Percentiles rank a stretch among this genome's conserved stretches.
Conservation (phyloP, 1,140 invertebrate genomes). For the Charaxes varanes region DNA sequence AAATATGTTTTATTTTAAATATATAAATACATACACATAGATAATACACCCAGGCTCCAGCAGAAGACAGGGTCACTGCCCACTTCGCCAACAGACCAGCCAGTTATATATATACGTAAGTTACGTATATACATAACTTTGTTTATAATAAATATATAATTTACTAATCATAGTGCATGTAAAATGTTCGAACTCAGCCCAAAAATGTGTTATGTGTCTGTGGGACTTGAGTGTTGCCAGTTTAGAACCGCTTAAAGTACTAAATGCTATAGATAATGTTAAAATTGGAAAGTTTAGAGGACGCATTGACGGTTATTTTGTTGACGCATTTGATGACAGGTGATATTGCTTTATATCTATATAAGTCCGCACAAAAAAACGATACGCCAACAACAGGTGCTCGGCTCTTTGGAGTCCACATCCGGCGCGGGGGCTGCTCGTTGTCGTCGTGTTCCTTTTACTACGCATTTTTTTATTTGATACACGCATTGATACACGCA, state of each 20-base stretch:
- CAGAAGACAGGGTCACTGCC: no score
- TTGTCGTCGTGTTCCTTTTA: conserved; percentile 17
- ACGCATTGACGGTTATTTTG: conserved; percentile 77
- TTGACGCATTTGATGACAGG: conserved; percentile 83
- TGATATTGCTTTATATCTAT: no score
- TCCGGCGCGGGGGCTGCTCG: conserved; percentile 18
- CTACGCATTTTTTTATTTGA: conserved; percentile 5
- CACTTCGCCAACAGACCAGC: no score
- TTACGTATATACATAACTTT: no score
- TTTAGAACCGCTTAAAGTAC: conserved; percentile 76
- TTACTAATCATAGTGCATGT: conserved; percentile 55
- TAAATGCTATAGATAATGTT: conserved; percentile 77
- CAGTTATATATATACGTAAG: no score
- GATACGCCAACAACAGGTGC: conserved; percentile 31
- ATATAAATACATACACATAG: no score
- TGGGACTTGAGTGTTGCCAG: conserved; percentile 81
- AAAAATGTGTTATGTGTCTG: conserved; percentile 74
- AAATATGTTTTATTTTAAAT: no score
- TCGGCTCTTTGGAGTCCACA: conserved; percentile 17
- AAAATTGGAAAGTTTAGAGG: conserved; percentile 78
- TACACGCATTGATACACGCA: background rate
- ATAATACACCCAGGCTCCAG: no score
- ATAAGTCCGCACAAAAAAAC: no score
- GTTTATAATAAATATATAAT: no score
- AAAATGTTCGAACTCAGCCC: conserved; percentile 19